Evolutionary conservation across 2,888 invertebrate species (phyloP).

Genomic region (Oscheius onirici): DNA sequence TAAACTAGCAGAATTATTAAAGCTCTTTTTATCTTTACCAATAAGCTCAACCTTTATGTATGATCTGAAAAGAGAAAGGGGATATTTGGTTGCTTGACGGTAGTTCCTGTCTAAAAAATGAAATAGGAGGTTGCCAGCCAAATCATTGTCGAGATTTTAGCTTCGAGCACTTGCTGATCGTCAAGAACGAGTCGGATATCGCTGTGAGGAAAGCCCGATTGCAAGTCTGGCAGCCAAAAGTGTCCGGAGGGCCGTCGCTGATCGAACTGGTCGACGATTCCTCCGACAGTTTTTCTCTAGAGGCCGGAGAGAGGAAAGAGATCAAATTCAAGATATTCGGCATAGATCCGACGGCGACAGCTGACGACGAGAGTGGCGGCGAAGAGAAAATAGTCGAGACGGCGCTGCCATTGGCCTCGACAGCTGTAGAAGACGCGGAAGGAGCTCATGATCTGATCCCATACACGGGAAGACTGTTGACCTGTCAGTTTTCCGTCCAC

Average conservation of each 20-base stretch:
- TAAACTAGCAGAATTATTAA: too few species aligned
- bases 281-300: slow-evolving; percentile 40
- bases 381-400: slow-evolving; percentile 50
- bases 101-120: too few species aligned
- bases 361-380: slow-evolving; percentile 59
- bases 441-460: slow-evolving; percentile 66
- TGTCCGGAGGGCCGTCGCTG: slow-evolving; percentile 63
- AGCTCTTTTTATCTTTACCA: too few species aligned
- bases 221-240: slow-evolving; percentile 51
- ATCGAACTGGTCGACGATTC: slow-evolving; percentile 48
- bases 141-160: too few species aligned
- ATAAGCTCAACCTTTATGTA: too few species aligned
- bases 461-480: slow-evolving; percentile 67
- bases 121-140: too few species aligned
- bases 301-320: slow-evolving; percentile 49
- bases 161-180: slow-evolving; percentile 62
- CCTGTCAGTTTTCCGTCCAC: slow-evolving; percentile 61
- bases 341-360: slow-evolving; percentile 67
- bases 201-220: slow-evolving; percentile 57
- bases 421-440: slow-evolving; percentile 36
- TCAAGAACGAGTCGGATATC: slow-evolving; percentile 58
- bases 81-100: too few species aligned
- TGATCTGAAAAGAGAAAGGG: too few species aligned
- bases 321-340: slow-evolving; percentile 67
- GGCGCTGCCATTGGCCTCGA: slow-evolving; percentile 45